These are phyloP conservation scores for Ophthalmotilapia sp. DNA, from an alignment of 2,113 vertebrate species.

Conservation along the genomic window DNA sequence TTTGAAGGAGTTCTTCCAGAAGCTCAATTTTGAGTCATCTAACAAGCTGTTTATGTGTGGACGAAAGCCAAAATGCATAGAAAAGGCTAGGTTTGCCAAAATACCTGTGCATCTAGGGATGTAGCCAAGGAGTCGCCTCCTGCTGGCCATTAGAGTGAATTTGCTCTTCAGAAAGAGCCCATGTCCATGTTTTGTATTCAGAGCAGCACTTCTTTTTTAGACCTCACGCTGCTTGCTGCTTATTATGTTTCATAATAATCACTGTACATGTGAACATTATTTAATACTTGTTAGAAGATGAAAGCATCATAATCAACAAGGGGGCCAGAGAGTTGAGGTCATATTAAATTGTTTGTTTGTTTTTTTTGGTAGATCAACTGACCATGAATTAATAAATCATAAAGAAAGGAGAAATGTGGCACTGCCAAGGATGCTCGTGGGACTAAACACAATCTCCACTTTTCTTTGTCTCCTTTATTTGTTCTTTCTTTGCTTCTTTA, in stretches of 20 bases:
- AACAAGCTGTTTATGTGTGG: not conserved
- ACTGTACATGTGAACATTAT: not conserved
- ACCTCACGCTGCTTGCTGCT: not conserved
- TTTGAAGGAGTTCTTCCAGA: not conserved
- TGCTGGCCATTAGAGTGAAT: not conserved
- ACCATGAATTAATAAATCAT: not conserved
- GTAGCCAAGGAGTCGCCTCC: not conserved
- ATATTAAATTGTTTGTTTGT: no score
- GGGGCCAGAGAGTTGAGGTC: not conserved
- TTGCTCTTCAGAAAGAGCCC: not conserved
- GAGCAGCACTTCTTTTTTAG: not conserved
- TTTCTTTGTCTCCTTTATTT: not conserved
- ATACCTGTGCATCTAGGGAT: not conserved
- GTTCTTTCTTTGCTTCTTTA: not conserved
- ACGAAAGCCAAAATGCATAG: not conserved
- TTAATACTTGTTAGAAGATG: not conserved
- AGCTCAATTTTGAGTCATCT: not conserved
- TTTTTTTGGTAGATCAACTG: not conserved
- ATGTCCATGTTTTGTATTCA: not conserved
- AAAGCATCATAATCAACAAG: not conserved
- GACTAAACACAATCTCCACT: not conserved
- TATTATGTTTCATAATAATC: not conserved
- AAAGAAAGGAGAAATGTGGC: not conserved
- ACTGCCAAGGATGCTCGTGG: not conserved
- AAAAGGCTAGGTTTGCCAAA: not conserved